These are phyloP conservation scores for Microplitis mediator DNA, from an alignment of 1,140 invertebrate genomes.

Conservation along the genomic window DNA sequence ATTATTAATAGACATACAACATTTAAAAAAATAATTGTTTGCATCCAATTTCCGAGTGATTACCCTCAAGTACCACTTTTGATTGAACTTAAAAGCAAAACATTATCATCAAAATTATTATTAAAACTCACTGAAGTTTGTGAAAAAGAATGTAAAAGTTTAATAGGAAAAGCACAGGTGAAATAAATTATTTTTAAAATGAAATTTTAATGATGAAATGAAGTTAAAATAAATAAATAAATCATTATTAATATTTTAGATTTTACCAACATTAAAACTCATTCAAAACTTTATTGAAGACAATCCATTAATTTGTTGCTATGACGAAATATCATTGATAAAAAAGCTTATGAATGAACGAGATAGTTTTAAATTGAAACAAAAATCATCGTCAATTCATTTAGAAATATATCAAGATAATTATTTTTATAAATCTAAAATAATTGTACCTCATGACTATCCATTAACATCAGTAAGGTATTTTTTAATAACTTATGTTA, in stretches of 20 bases:
- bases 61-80: constrained; percentile 68
- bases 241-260: constrained; percentile 41
- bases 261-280: constrained; percentile 67
- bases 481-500: constrained; percentile 23
- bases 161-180: constrained; percentile 68
- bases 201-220: neutral
- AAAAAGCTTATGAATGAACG: constrained; percentile 60
- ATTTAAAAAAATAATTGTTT: constrained; percentile 69
- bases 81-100: constrained; percentile 77
- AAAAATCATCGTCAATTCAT: constrained; percentile 69
- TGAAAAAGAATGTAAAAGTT: constrained; percentile 71
- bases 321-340: constrained; percentile 73
- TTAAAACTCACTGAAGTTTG: constrained; percentile 68
- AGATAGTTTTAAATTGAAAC: constrained; percentile 72
- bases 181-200: constrained; percentile 22
- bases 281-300: constrained; percentile 72
- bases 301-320: constrained; percentile 75
- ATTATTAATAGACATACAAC: constrained; percentile 62
- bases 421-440: constrained; percentile 68
- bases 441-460: constrained; percentile 72
- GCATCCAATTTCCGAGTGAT: constrained; percentile 70
- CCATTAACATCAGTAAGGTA: constrained; percentile 66
- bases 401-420: constrained; percentile 66
- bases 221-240: constrained; percentile 30
- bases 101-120: constrained; percentile 70